A percentile compares a stretch with the other conserved stretches of the same genome.
These are phyloP conservation scores for Chelmon rostratus DNA, from an alignment of 2,797 vertebrate species.

Conservation along the genomic window DNA sequence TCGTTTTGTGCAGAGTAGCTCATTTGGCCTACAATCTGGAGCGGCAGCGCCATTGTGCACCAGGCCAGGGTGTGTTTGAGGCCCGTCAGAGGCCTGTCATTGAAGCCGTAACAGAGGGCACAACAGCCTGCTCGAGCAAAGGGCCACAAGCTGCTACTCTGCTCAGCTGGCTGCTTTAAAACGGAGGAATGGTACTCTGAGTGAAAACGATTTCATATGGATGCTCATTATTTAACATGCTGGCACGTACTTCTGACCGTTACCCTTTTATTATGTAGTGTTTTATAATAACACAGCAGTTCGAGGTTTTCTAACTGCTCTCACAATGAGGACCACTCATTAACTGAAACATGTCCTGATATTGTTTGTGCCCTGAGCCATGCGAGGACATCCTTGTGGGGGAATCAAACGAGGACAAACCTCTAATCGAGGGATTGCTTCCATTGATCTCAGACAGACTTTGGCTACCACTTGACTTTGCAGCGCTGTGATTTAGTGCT, in stretches of 20 bases:
- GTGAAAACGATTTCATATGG: conserved; percentile 4
- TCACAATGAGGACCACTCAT: not conserved
- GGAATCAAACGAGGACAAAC: conserved; percentile 46
- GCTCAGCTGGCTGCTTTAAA: conserved; percentile 3
- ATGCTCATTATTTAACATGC: not conserved
- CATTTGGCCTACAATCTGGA: conserved; percentile 19
- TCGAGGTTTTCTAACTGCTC: conserved; percentile 5
- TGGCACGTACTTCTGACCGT: not conserved
- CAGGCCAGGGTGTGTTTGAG: conserved; percentile 2
- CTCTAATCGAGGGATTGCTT: conserved; percentile 14
- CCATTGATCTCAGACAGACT: conserved; percentile 52
- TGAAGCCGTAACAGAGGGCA: conserved; percentile 23
- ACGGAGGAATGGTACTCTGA: not conserved
- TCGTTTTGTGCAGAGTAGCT: not conserved
- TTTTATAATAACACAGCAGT: not conserved
- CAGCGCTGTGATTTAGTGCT: conserved; percentile 54
- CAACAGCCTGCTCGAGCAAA: conserved; percentile 15
- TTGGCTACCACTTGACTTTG: conserved; percentile 47
- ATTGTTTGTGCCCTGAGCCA: conserved; percentile 7
- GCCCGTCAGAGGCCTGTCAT: not conserved
- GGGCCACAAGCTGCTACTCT: conserved; percentile 27
- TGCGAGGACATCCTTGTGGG: conserved; percentile 18
- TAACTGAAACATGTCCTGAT: not conserved
- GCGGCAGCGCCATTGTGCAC: not conserved
- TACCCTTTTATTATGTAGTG: not conserved